Evolutionary conservation across 2,888 invertebrate genomes (phyloP).

Genomic region (Agrilus cyanescens): DNA sequence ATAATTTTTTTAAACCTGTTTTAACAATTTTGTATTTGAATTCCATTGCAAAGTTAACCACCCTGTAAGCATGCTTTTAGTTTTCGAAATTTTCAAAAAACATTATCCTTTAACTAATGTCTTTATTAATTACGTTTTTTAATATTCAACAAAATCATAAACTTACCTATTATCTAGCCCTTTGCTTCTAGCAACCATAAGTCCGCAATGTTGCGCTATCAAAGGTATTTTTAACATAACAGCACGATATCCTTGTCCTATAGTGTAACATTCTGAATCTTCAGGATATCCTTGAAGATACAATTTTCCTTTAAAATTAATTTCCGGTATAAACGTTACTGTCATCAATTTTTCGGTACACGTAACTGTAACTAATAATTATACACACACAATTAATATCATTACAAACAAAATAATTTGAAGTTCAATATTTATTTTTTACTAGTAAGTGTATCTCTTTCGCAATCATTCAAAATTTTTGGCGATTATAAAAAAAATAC

Average conservation of each 20-base stretch:
- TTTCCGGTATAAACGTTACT: slow-evolving; percentile 52
- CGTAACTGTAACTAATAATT: slow-evolving; percentile 57
- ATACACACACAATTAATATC: slow-evolving; percentile 8
- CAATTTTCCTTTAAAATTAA: slow-evolving; percentile 57
- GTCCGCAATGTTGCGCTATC: slow-evolving; percentile 42
- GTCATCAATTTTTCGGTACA: slow-evolving; percentile 61
- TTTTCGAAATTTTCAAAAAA: too few species aligned
- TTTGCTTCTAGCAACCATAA: slow-evolving; percentile 43
- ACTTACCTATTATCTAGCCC: slow-evolving; percentile 38
- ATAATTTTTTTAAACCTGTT: neutral
- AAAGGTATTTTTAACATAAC: slow-evolving; percentile 50
- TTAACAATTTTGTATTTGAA: neutral
- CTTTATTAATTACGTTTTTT: too few species aligned
- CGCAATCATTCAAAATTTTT: too few species aligned
- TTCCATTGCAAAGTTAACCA: neutral
- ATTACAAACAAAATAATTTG: slow-evolving; percentile 4
- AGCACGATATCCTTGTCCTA: slow-evolving; percentile 39
- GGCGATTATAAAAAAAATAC: too few species aligned
- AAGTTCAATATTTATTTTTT: too few species aligned
- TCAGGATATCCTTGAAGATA: slow-evolving; percentile 73
- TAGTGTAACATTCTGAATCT: slow-evolving; percentile 46
- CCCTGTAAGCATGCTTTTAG: too few species aligned
- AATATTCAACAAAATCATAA: neutral
- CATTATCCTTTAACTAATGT: too few species aligned
- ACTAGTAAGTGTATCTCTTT: too few species aligned